Percentiles rank a stretch among this genome's conserved stretches.
Evolutionary conservation across 2,113 vertebrate genomes (phyloP).

Genomic region (Lagenorhynchus albirostris): DNA sequence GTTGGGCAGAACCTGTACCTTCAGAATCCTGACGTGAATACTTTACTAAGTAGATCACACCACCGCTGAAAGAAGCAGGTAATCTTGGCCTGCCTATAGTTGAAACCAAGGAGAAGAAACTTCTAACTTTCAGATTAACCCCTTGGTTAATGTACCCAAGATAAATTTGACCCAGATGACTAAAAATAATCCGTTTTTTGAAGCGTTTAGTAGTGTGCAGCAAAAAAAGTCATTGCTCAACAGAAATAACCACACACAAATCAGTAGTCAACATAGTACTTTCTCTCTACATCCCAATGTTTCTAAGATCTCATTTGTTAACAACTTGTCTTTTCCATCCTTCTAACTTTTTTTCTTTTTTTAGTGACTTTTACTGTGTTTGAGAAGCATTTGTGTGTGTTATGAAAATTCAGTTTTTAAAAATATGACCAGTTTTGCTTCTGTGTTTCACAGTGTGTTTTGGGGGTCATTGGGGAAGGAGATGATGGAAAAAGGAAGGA

Average conservation of each 20-base stretch:
- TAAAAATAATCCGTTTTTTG: background rate
- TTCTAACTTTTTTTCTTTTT: background rate
- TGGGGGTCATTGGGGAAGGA: background rate
- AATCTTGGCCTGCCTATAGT: background rate
- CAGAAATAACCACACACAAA: background rate
- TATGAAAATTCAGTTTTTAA: background rate
- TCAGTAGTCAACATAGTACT: background rate
- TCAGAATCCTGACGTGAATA: background rate
- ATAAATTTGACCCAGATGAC: background rate
- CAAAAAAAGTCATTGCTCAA: background rate
- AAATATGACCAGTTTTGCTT: background rate
- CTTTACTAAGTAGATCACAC: background rate
- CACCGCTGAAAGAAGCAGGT: background rate
- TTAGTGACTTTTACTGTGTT: background rate
- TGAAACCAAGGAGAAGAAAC: background rate
- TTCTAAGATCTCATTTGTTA: constrained; percentile 41
- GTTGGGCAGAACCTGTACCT: background rate
- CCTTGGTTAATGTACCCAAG: background rate
- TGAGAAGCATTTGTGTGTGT: background rate
- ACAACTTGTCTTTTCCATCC: background rate
- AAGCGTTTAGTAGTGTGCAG: background rate
- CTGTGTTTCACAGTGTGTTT: background rate
- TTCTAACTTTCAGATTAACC: background rate
- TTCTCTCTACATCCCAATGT: background rate
- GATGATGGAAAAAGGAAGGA: background rate